phyloP scores from a whole-genome alignment of 2,888 invertebrate genomes.

The Cheilosia urbana region DNA sequence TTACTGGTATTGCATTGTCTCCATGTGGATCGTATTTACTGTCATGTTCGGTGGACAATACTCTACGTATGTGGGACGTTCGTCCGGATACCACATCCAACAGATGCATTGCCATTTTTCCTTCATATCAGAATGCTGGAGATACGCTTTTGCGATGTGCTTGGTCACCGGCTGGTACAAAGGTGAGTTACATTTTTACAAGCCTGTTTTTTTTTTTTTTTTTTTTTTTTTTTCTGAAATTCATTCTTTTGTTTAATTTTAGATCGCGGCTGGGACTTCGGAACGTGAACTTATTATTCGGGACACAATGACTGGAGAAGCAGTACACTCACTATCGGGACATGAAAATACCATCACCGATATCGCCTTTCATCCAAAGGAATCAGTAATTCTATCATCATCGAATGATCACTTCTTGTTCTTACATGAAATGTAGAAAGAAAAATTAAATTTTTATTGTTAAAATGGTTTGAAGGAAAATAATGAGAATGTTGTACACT shows the following conservation, averaged over 20 bases:
- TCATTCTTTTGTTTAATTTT: not conserved
- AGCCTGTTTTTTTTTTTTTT: not conserved
- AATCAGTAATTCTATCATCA: conserved; percentile 96
- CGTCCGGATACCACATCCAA: conserved; percentile 96
- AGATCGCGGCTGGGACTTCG: conserved; percentile 91
- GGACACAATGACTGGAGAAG: conserved; percentile 96
- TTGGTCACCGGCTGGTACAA: conserved; percentile 97
- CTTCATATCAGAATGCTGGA: conserved; percentile 98
- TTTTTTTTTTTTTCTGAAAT: not conserved
- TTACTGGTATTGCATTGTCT: conserved; percentile 91
- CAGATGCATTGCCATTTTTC: conserved; percentile 95
- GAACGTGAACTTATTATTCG: conserved; percentile 98
- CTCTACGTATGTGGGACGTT: conserved; percentile 97
- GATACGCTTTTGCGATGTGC: conserved; percentile 96
- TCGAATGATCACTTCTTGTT: conserved; percentile 98
- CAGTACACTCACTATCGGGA: conserved; percentile 97
- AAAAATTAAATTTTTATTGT: not conserved
- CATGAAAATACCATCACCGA: conserved; percentile 99
- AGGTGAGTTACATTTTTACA: conserved; percentile 84
- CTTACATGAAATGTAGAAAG: conserved; percentile 91
- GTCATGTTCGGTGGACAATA: conserved; percentile 98
- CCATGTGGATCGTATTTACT: conserved; percentile 92
- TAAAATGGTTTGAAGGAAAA: not conserved
- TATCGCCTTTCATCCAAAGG: conserved; percentile 96
- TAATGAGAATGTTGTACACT: too few relatives aligned